These are phyloP conservation scores for Drosophila lini DNA, from an alignment of 1,140 invertebrate species.

Conservation along the genomic window DNA sequence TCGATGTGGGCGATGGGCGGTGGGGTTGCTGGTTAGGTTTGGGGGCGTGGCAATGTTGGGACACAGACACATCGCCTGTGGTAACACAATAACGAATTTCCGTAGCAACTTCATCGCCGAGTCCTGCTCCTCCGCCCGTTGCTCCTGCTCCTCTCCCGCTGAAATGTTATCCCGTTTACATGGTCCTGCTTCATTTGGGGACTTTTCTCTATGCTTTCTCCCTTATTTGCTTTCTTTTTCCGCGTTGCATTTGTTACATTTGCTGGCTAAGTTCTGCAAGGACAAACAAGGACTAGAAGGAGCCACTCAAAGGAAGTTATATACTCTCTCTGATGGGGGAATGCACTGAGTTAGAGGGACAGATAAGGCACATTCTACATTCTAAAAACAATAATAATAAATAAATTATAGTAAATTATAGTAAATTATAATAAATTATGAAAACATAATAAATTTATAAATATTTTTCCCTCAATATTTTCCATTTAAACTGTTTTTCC, in stretches of 20 bases:
- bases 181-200: conserved; percentile 60
- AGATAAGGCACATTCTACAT: conserved; percentile 16
- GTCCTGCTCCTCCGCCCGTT: conserved; percentile 36
- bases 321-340: conserved; percentile 40
- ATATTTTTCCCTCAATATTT: no score
- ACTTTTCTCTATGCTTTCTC: conserved; percentile 50
- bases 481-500: no score
- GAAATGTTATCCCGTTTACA: conserved; percentile 78
- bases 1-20: conserved; percentile 17
- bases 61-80: conserved; percentile 82
- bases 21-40: not conserved
- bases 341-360: conserved; percentile 12
- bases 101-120: conserved; percentile 78
- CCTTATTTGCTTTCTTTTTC: conserved; percentile 31
- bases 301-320: conserved; percentile 63
- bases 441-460: no score
- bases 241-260: conserved; percentile 32
- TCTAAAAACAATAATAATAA: conserved; percentile 34
- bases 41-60: conserved; percentile 65
- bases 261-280: conserved; percentile 33
- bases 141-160: conserved; percentile 15
- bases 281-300: conserved; percentile 11
- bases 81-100: conserved; percentile 84
- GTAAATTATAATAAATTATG: not conserved
- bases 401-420: not conserved